Percentiles rank a stretch among this genome's conserved stretches.
phyloP scores from a whole-genome alignment of 2,797 vertebrate species.

The Hozukius guyotensis region DNA sequence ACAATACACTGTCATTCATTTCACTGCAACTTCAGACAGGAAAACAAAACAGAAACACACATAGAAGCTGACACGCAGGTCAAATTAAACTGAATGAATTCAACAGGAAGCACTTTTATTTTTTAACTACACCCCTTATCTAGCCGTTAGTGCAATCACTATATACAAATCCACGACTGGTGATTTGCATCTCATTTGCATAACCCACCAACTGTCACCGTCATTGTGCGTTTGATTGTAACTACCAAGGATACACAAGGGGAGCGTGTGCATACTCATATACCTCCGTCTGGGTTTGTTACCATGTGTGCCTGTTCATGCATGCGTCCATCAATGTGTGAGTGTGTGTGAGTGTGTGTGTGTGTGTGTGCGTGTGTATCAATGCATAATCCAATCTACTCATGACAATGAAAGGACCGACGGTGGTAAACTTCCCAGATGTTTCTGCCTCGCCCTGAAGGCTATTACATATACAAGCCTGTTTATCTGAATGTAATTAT shows the following conservation, averaged over 20 bases:
- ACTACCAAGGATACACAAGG: conserved; percentile 56
- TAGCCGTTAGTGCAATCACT: conserved; percentile 74
- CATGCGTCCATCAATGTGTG: not conserved
- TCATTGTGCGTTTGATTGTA: conserved; percentile 65
- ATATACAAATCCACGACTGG: conserved; percentile 68
- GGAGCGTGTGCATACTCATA: conserved; percentile 28
- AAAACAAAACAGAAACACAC: conserved; percentile 33
- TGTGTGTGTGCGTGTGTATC: conserved; percentile 5
- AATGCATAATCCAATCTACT: conserved; percentile 64
- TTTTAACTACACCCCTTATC: conserved; percentile 54
- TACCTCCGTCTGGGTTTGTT: conserved; percentile 34
- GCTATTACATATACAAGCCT: conserved; percentile 56
- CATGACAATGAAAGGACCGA: conserved; percentile 57
- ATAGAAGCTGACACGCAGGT: conserved; percentile 36
- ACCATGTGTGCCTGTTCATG: conserved; percentile 29
- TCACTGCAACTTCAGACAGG: conserved; percentile 30
- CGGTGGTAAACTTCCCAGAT: conserved; percentile 68
- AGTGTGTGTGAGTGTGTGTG: not conserved
- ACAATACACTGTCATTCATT: conserved; percentile 51
- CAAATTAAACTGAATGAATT: conserved; percentile 49
- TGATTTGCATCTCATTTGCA: conserved; percentile 80
- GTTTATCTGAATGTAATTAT: conserved; percentile 74
- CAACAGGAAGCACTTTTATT: conserved; percentile 50
- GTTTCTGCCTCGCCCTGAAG: conserved; percentile 60
- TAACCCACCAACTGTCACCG: conserved; percentile 80